Evolutionary conservation across 2,797 vertebrate genomes (phyloP).

Genomic region (Euthynnus affinis): DNA sequence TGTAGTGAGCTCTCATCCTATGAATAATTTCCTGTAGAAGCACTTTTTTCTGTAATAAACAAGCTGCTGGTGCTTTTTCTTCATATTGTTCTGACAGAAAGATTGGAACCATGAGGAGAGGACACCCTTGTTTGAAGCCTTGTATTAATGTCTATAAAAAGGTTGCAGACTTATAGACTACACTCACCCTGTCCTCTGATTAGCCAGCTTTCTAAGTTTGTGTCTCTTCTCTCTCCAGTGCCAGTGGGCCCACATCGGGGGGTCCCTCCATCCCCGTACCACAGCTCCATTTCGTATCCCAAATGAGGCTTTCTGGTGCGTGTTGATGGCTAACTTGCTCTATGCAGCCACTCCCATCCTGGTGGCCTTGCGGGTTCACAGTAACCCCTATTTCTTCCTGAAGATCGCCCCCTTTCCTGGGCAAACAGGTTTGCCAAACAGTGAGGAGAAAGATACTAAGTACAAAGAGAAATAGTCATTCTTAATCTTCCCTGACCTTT

Average conservation of each 20-base stretch:
- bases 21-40: conserved; percentile 45
- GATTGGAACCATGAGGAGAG: conserved; percentile 36
- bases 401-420: conserved; percentile 58
- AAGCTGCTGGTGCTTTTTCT: conserved; percentile 31
- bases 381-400: conserved; percentile 88
- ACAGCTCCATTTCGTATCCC: conserved; percentile 90
- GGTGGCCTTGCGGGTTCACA: conserved; percentile 87
- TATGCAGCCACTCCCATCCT: conserved; percentile 86
- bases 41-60: conserved; percentile 45
- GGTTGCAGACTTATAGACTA: conserved; percentile 39
- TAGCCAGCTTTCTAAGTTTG: conserved; percentile 20
- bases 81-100: conserved; percentile 35
- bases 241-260: conserved; percentile 91
- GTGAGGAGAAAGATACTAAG: conserved; percentile 86
- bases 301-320: conserved; percentile 77
- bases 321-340: conserved; percentile 86
- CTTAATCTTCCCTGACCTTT: conserved; percentile 35
- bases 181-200: conserved; percentile 32
- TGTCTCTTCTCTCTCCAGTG: conserved; percentile 82
- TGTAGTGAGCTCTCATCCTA: conserved; percentile 31
- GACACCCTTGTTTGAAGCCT: conserved; percentile 55
- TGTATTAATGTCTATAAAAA: conserved; percentile 30
- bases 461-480: conserved; percentile 77
- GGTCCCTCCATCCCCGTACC: conserved; percentile 89
- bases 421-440: conserved; percentile 77